Percentiles rank a stretch among this genome's conserved stretches.
These are phyloP conservation scores for Macrochelys suwanniensis DNA, from an alignment of 2,797 vertebrate species.

Conservation along the genomic window DNA sequence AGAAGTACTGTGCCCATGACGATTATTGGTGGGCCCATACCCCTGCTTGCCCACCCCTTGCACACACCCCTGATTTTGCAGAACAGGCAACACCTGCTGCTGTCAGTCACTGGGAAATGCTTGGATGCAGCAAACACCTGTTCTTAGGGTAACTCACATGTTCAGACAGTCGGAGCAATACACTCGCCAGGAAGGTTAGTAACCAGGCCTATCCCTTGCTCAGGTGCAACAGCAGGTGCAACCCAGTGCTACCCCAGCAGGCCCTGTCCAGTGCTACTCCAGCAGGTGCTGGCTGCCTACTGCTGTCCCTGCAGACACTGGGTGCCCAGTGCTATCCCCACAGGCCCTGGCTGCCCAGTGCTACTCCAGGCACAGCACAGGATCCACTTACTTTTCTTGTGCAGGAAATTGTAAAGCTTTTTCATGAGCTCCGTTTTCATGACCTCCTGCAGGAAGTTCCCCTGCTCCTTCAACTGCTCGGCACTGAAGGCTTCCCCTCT, in stretches of 20 bases:
- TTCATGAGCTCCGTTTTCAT: conserved; percentile 82
- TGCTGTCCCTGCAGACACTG: background rate
- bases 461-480: conserved; percentile 80
- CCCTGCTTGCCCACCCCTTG: too few species aligned
- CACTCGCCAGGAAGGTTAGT: background rate
- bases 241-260: fast-evolving
- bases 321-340: fast-evolving
- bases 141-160: background rate
- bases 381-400: conserved; percentile 74
- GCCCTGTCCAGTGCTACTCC: too few species aligned
- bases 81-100: background rate
- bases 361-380: background rate
- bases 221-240: background rate
- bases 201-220: background rate
- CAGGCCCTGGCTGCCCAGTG: fast-evolving
- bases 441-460: conserved; percentile 77
- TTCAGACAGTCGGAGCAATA: background rate
- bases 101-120: background rate
- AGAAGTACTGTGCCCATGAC: too few species aligned
- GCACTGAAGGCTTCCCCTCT: conserved; percentile 73
- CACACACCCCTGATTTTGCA: too few species aligned
- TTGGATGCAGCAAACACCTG: background rate
- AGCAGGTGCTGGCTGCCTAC: fast-evolving
- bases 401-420: conserved; percentile 78
- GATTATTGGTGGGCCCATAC: too few species aligned